A percentile compares a stretch with the other conserved stretches of the same genome.
phyloP scores from a whole-genome alignment of 2,797 vertebrate species.

The Ctenopoma kingsleyae region DNA sequence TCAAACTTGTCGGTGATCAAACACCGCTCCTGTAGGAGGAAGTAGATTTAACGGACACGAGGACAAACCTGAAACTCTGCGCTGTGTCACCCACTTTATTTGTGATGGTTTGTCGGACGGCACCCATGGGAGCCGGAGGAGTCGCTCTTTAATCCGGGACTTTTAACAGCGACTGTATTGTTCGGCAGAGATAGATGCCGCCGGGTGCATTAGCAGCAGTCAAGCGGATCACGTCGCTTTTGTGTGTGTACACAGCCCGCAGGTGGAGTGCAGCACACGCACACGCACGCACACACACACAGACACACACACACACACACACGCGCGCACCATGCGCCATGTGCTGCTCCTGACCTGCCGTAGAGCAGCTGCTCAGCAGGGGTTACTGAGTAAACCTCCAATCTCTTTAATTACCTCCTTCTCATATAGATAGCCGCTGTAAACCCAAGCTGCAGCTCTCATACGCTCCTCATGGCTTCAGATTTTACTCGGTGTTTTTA shows the following conservation, averaged over 20 bases:
- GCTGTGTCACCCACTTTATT: conserved; percentile 29
- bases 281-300: conserved; percentile 26
- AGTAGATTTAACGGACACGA: conserved; percentile 37
- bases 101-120: conserved; percentile 47
- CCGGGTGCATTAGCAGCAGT: conserved; percentile 79
- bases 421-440: conserved; percentile 58
- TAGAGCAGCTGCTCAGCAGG: conserved; percentile 83
- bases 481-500: conserved; percentile 15
- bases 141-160: conserved; percentile 78
- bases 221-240: conserved; percentile 80
- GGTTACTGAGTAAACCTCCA: conserved; percentile 80
- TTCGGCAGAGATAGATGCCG: conserved; percentile 76
- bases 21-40: conserved; percentile 61
- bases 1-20: conserved; percentile 72
- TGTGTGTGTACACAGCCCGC: conserved; percentile 79
- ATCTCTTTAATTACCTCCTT: conserved; percentile 80
- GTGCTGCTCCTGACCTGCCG: conserved; percentile 80
- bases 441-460: conserved; percentile 24
- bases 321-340: conserved; percentile 67
- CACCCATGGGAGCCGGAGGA: conserved; percentile 62
- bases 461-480: conserved; percentile 19
- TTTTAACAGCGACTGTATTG: conserved; percentile 79
- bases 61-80: conserved; percentile 14
- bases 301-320: conserved; percentile 32
- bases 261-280: conserved; percentile 75